Evolutionary conservation across 2,113 vertebrate genomes (phyloP), one percentile per base, ranked within the genome.

Genomic region (Platichthys flesus): DNA sequence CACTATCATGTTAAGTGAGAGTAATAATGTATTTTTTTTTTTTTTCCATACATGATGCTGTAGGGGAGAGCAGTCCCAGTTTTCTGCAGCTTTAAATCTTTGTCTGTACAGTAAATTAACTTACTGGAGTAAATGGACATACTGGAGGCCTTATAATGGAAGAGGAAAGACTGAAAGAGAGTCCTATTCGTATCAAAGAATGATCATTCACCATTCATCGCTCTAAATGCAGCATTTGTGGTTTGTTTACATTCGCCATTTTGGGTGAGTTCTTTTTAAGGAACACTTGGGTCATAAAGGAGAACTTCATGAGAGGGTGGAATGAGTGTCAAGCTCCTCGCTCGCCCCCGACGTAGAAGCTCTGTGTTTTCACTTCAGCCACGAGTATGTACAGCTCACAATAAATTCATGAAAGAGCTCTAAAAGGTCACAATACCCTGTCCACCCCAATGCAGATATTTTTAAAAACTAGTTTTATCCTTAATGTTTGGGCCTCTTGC

Each of bases 201-300:
- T 56, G 57, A 84, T 82, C 84, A 63, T 75, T 79, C 71, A 67
- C 71, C 62, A 86, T 83, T 85, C 88, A 85, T 74, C 2, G 26
- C 66, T 73, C 69, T 90, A 81, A 90, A 91, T 79, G 86, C 74
- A 62, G 78, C 62, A 2, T 69, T 83, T 90, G 89, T 90, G 81
- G 81, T 61, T 42, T 61, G 71, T 54, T 59, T 62, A 52, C 58
- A 3, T 67, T 79, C 66, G 79, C 75, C 71, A 71, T 64, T 87
- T 82, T 85, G 71, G 81, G 81, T 81, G 68, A 74, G 71, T 88
- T 83, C 67, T 83, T 77, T 69, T 85, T 0, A 3, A 54, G 62
- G 71, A 40, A 20, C 56, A 3, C 28, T 67, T 60, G 14, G 63
- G 49, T 24, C 79, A 88, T 87, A 73, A 88, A 91, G 81, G 47